phyloP scores from a whole-genome alignment of 2,113 vertebrate species.

The Rhea americana region DNA sequence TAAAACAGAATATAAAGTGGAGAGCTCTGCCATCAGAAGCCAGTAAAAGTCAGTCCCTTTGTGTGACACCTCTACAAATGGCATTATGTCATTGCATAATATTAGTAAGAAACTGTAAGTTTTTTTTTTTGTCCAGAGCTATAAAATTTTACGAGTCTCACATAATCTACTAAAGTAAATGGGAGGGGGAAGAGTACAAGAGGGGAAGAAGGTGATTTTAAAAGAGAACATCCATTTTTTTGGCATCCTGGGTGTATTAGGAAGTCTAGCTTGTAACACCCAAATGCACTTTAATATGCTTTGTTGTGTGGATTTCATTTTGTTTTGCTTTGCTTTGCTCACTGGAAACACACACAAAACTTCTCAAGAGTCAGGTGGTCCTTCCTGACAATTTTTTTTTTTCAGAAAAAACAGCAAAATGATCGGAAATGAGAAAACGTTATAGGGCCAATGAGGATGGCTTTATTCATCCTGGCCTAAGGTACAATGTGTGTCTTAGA shows the following conservation, averaged over 20 bases:
- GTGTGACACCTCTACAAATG: conserved; percentile 80
- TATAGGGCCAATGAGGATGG: neutral
- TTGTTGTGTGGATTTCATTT: conserved; percentile 30
- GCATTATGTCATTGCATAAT: conserved; percentile 84
- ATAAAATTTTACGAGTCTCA: conserved; percentile 83
- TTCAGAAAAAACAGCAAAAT: conserved; percentile 38
- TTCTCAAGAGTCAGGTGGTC: conserved; percentile 61
- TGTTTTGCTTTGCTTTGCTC: conserved; percentile 52
- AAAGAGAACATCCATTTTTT: conserved; percentile 66
- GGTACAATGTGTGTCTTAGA: conserved; percentile 7
- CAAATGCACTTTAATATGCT: conserved; percentile 59
- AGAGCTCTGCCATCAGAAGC: conserved; percentile 80
- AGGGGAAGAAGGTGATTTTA: conserved; percentile 66
- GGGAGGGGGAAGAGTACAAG: neutral
- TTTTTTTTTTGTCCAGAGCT: conserved; percentile 74
- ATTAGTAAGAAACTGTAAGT: conserved; percentile 79
- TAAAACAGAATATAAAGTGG: conserved; percentile 81
- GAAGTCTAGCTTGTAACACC: conserved; percentile 52
- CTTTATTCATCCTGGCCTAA: conserved; percentile 21
- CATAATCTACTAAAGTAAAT: conserved; percentile 76
- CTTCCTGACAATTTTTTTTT: conserved; percentile 28
- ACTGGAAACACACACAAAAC: conserved; percentile 47
- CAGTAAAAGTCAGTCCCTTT: conserved; percentile 84
- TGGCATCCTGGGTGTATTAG: conserved; percentile 67
- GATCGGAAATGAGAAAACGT: conserved; percentile 59